Conservation (phyloP, 2,797 vertebrate species). For the Poecilia picta region DNA sequence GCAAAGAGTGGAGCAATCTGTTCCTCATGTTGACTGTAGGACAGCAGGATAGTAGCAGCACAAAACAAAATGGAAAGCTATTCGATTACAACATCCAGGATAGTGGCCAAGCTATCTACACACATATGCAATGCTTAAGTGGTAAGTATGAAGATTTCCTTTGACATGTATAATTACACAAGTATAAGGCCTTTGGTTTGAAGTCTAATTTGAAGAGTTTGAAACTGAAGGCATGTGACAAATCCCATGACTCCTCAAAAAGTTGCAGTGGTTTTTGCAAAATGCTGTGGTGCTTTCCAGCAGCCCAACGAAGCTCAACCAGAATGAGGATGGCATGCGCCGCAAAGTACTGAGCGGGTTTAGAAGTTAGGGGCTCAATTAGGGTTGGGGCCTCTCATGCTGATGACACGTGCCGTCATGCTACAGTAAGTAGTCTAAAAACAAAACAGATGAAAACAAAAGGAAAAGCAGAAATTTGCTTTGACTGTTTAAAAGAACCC, state of each 20-base stretch:
- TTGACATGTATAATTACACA: slow-evolving; percentile 67
- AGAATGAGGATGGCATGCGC: slow-evolving; percentile 45
- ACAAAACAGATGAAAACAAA: slow-evolving; percentile 29
- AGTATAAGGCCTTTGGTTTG: slow-evolving; percentile 60
- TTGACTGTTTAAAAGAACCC: slow-evolving; percentile 16
- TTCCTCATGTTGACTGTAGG: slow-evolving; percentile 16
- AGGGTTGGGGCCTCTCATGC: slow-evolving; percentile 18
- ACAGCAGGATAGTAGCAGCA: slow-evolving; percentile 19
- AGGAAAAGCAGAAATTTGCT: slow-evolving; percentile 15
- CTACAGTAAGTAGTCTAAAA: slow-evolving; percentile 24
- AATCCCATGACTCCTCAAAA: slow-evolving; percentile 65
- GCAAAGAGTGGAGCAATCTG: slow-evolving; percentile 38
- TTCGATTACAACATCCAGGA: slow-evolving; percentile 27
- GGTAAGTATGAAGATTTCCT: slow-evolving; percentile 60
- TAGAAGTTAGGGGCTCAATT: slow-evolving; percentile 42
- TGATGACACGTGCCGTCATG: slow-evolving; percentile 18
- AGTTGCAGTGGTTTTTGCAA: slow-evolving; percentile 48
- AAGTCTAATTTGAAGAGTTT: slow-evolving; percentile 62
- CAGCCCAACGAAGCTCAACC: slow-evolving; percentile 36
- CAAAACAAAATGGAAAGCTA: slow-evolving; percentile 28
- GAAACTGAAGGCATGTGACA: slow-evolving; percentile 71
- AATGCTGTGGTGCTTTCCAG: slow-evolving; percentile 44
- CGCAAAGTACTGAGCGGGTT: slow-evolving; percentile 50
- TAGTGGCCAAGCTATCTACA: slow-evolving; percentile 55
- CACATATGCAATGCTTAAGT: slow-evolving; percentile 40